Evolutionary conservation across 2,113 vertebrate genomes (phyloP), one percentile per base, ranked within the genome.

Genomic region (Calidris pygmaea): DNA sequence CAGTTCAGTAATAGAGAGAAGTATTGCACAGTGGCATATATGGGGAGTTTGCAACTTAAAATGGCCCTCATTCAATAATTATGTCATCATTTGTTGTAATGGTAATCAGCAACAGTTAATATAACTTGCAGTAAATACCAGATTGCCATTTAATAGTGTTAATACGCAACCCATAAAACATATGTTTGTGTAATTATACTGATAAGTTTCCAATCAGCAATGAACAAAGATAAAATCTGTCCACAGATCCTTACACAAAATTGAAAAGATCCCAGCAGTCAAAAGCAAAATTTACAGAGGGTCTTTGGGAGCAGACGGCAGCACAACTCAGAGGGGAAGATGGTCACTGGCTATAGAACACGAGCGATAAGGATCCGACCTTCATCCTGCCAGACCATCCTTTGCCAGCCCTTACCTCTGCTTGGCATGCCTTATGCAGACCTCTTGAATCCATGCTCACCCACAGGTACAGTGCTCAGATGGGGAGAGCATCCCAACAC

Each of bases 61-160:
- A 50, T 80, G 78, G 53, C 47, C 58, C 84, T 76, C 0, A 1
- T 90, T 95, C 96, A 91, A 62, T 92, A 83, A 82, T 73, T 93
- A 74, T 70, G 58, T 82, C 96, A 95, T 66, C 80, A 53, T 90
- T 94, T 66, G 60, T 59, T 89, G 45, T 76, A 89, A 78, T 3
- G 87, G 37, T 85, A 85, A 90, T 92, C 89, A 91, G 22, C 79
- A 92, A 60, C 86, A 90, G 84, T 92, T 93, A 87, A 87, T 89
- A 39, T 53, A 93, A 87, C 53, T 66, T 70, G 32, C 14, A 82
- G 76, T 45, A 91, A 95, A 89, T 92, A 87, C 62, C 91, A 89
- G 73, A 89, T 53, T 84, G 65, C 67, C 50, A n/a, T 89, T 89
- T 81, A 89, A 78, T 62, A 52, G 47, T 68, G 90, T 63, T 93